phyloP scores from a whole-genome alignment of 92 coral and sea anemone genomes.

The Meandrina meandrites region DNA sequence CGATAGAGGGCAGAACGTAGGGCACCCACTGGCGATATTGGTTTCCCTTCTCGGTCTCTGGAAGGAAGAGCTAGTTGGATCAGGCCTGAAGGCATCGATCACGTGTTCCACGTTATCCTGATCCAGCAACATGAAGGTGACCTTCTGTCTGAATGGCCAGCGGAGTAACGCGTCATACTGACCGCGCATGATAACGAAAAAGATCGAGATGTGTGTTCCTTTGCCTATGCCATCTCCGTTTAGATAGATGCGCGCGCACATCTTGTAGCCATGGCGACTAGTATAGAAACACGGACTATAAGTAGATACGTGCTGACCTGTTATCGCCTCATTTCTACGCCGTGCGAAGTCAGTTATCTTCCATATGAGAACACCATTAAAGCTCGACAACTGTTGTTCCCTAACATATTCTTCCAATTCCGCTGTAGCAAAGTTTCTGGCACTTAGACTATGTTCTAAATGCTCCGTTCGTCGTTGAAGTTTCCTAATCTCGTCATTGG shows the following conservation, averaged over 20 bases:
- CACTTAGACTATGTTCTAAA: constrained; percentile 31
- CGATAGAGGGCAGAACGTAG: constrained; percentile 39
- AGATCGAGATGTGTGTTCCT: constrained; percentile 48
- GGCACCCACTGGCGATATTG: constrained; percentile 77
- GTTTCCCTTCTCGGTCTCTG: constrained; percentile 69
- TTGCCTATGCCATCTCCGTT: constrained; percentile 60
- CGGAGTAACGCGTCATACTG: constrained; percentile 73
- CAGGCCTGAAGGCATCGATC: constrained; percentile 72
- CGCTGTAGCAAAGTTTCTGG: constrained; percentile 37
- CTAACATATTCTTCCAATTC: constrained; percentile 45
- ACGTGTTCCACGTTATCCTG: constrained; percentile 78
- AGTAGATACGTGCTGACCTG: constrained; percentile 44
- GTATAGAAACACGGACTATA: constrained; percentile 61
- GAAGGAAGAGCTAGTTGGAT: constrained; percentile 75
- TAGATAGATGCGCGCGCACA: constrained; percentile 64
- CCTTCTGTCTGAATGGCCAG: constrained; percentile 81
- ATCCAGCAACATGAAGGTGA: constrained; percentile 73
- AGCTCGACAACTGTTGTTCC: constrained; percentile 15
- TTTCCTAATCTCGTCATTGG: constrained; percentile 8
- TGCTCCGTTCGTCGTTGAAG: constrained; percentile 51
- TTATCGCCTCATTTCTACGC: constrained; percentile 46
- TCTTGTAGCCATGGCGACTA: constrained; percentile 59
- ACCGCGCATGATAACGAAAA: constrained; percentile 68
- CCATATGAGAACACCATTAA: constrained; percentile 58
- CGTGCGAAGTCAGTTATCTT: constrained; percentile 44